phyloP scores from a whole-genome alignment of 1,140 invertebrate genomes.

The Anastatus disparis region DNA sequence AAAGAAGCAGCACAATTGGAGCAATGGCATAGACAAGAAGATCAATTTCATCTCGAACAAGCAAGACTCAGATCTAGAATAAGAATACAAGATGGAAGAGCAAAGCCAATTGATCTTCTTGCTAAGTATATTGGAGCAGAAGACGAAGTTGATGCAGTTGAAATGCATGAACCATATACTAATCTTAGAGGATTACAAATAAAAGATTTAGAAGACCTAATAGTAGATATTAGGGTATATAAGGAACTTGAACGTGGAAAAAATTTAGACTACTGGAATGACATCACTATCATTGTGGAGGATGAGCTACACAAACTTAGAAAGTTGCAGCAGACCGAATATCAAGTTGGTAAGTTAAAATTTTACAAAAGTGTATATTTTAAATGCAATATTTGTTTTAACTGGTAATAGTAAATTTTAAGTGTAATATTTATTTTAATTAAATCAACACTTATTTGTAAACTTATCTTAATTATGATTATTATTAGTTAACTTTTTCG shows the following conservation, averaged over 20 bases:
- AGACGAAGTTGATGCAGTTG: slow-evolving; percentile 90
- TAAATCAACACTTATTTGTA: no score
- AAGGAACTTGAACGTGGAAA: slow-evolving; percentile 86
- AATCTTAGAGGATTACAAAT: slow-evolving; percentile 92
- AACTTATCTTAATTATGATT: no score
- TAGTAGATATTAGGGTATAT: slow-evolving; percentile 96
- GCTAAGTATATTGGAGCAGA: slow-evolving; percentile 96
- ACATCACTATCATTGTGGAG: slow-evolving; percentile 95
- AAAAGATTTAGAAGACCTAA: slow-evolving; percentile 95
- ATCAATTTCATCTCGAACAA: slow-evolving; percentile 92
- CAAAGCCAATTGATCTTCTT: slow-evolving; percentile 97
- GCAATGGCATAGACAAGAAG: slow-evolving; percentile 95
- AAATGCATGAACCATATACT: slow-evolving; percentile 98
- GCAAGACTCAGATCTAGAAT: slow-evolving; percentile 91
- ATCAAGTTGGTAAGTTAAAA: slow-evolving; percentile 66
- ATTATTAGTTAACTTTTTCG: no score
- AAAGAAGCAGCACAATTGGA: slow-evolving; percentile 95
- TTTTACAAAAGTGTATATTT: not conserved
- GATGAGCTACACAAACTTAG: slow-evolving; percentile 92
- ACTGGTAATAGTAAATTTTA: no score
- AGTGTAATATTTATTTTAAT: no score
- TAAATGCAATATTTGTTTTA: not conserved
- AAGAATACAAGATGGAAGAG: slow-evolving; percentile 93
- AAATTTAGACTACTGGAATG: slow-evolving; percentile 96
- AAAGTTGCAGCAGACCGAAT: slow-evolving; percentile 77